Conservation (phyloP, 2,888 invertebrate genomes). For the Parnassius smintheus region DNA sequence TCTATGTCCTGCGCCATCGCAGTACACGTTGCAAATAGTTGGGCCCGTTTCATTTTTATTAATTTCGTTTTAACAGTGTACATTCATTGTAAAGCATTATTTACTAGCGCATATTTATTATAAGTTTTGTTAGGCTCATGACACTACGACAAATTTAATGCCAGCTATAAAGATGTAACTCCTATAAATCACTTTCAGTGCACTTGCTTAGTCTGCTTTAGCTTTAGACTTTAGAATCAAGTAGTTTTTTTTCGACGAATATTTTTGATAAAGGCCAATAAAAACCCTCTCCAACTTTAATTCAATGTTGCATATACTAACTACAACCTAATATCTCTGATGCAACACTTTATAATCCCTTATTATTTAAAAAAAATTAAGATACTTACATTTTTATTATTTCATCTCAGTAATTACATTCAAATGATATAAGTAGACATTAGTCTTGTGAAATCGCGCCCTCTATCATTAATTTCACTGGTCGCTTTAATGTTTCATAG, state of each 20-base stretch:
- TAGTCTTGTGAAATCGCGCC: slow-evolving; percentile 18
- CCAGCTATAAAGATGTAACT: slow-evolving; percentile 19
- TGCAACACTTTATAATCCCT: too few relatives aligned
- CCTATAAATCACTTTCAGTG: slow-evolving; percentile 13
- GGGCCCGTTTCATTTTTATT: slow-evolving; percentile 26
- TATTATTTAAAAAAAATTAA: too few relatives aligned
- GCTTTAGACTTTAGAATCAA: neutral
- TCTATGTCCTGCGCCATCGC: slow-evolving; percentile 57
- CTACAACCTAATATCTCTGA: too few relatives aligned
- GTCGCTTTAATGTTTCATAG: slow-evolving; percentile 17
- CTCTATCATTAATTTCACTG: slow-evolving; percentile 21
- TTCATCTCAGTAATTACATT: neutral
- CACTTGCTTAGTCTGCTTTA: slow-evolving; percentile 1
- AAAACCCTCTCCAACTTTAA: too few relatives aligned
- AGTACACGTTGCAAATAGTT: slow-evolving; percentile 41
- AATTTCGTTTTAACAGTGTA: slow-evolving; percentile 8
- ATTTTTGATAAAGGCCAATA: too few relatives aligned
- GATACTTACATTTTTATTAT: neutral
- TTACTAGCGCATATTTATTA: slow-evolving; percentile 20
- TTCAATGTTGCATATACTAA: too few relatives aligned
- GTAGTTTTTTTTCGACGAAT: too few relatives aligned
- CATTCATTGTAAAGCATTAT: slow-evolving; percentile 12
- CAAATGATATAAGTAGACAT: too few relatives aligned
- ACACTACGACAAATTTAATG: slow-evolving; percentile 14
- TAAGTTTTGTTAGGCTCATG: slow-evolving; percentile 7